A percentile compares a stretch with the other conserved stretches of the same genome.
Evolutionary conservation across 2,888 invertebrate species (phyloP).

Genomic region (Gryllus longicercus): DNA sequence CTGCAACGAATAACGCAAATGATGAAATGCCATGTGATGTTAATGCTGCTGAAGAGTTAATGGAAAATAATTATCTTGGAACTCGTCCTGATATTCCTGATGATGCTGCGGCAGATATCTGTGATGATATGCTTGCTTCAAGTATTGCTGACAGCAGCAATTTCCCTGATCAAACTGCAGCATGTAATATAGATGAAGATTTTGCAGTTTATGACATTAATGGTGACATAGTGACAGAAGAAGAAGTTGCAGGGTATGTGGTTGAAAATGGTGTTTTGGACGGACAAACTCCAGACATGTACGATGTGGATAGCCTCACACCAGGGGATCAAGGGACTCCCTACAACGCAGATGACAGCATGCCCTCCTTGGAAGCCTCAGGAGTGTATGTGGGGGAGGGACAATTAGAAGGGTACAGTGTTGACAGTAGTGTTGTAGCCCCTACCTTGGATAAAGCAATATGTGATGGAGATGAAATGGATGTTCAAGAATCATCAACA

Average conservation of each 20-base stretch:
- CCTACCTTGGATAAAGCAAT: not conserved
- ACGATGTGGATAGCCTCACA: not conserved
- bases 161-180: not conserved
- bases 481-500: not conserved
- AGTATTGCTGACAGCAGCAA: not conserved
- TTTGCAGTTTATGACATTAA: not conserved
- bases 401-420: constrained; percentile 1
- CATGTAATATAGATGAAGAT: not conserved
- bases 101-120: not conserved
- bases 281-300: not conserved
- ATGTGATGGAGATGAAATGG: not conserved
- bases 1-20: not conserved
- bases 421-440: constrained; percentile 1
- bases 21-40: not conserved
- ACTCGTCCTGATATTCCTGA: not conserved
- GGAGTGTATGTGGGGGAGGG: not conserved
- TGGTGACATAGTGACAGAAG: not conserved
- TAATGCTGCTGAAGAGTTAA: not conserved
- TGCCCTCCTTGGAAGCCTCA: not conserved
- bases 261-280: not conserved
- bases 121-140: not conserved
- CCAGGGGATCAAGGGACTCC: not conserved
- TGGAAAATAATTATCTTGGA: not conserved
- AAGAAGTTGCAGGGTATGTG: not conserved
- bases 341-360: constrained; percentile 5